Base-by-base conservation (phyloP, 2,113 vertebrate species). In the Lates calcarifer region DNA sequence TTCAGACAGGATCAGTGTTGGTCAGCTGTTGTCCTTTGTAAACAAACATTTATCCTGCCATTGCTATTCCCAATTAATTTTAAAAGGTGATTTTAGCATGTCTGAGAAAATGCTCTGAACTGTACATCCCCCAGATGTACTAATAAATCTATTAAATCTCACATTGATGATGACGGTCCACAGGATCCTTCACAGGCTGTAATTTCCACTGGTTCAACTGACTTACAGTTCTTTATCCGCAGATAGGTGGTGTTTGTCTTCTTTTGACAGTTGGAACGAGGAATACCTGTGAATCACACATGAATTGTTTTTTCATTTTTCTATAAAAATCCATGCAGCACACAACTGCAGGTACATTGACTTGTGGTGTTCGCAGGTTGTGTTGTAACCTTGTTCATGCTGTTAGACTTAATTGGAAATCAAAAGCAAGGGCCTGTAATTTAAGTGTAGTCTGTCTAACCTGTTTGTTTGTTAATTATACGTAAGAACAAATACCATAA, bases 101-200 rank as follows among this genome's bases (percentile, higher is more conserved):
- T 67, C 10, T 53, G 13, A 61, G 20, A 67, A 7, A 47, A 45
- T 33, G 22, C 28, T 49, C 61, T 75, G 22, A 31, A 8, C 11
- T 45, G 22, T 13, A 9, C 31, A 26, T 55, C 49, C 4, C 8
- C 35, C 6, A 41, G 28, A 53, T n/a, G n/a, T 29, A 58, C 6
- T 8, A n/a, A n/a, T n/a, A n/a, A n/a, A 28, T 31, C 39, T 47
- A 14, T 26, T 33, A 5, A 68, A 14, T 68, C 96, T 96, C 91
- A 98, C 98, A 87, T 85, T 67, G 97, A 97, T 58, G 96, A 97
- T 35, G 74, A 93, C 2, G 94, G 86, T 0, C 91, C 93, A 89
- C 98, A 99, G 57, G 79, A 81, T 73, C 98, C 98, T 75, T 90
- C 87, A 49, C 98, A 99, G 37, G 94, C 93, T 2, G 93, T 85